phyloP scores from a whole-genome alignment of 2,888 invertebrate species.

The Lasioglossum figueresi region DNA sequence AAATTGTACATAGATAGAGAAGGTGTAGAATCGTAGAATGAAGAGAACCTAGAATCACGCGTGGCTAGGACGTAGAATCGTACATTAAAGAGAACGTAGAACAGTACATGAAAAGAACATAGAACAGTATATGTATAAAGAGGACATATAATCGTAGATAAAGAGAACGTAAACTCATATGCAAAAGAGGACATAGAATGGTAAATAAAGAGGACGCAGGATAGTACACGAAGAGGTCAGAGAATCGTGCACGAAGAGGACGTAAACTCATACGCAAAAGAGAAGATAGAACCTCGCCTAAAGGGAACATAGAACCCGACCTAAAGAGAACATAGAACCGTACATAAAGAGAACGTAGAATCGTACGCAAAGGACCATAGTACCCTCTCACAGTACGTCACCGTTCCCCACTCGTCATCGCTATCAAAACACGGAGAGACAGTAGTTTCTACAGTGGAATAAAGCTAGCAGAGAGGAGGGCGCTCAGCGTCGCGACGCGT shows the following conservation, averaged over 20 bases:
- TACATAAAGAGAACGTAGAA: not conserved
- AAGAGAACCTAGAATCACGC: no score
- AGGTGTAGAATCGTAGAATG: no score
- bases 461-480: conserved; percentile 21
- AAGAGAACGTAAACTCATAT: no score
- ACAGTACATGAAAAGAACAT: no score
- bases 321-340: not conserved
- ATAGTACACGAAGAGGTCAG: no score
- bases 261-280: not conserved
- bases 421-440: conserved; percentile 5
- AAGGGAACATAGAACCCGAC: not conserved
- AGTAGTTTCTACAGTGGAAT: conserved; percentile 26
- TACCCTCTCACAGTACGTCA: not conserved
- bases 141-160: no score
- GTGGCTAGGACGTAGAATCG: not conserved
- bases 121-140: no score
- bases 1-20: no score
- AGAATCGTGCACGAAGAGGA: no score
- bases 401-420: conserved; percentile 4
- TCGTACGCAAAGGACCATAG: not conserved
- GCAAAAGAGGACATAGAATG: no score
- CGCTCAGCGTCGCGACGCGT: not conserved
- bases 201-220: no score
- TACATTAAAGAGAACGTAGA: not conserved
- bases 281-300: not conserved